Percentiles rank a stretch among this genome's conserved stretches.
Evolutionary conservation across 2,113 vertebrate species (phyloP).

Genomic region (Pteruthius melanotis): DNA sequence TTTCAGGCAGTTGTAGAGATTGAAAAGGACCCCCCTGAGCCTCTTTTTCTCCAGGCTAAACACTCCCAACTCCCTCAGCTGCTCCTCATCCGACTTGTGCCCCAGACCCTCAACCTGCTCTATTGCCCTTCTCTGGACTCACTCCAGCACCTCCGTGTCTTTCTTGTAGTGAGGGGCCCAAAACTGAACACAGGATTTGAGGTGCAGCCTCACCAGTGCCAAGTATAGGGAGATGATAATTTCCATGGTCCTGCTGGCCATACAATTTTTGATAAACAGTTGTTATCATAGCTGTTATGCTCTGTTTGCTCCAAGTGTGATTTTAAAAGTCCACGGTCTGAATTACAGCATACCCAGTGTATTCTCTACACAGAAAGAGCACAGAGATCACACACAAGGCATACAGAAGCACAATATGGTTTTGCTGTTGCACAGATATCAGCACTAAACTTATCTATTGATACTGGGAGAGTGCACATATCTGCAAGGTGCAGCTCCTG

Average conservation of each 20-base stretch:
- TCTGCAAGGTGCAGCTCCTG: background rate
- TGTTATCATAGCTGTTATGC: background rate
- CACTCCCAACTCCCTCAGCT: background rate
- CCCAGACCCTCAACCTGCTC: background rate
- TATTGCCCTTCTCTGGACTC: rapidly evolving
- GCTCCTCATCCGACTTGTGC: rapidly evolving
- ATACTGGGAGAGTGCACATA: background rate
- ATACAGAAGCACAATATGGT: background rate
- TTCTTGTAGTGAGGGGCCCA: background rate
- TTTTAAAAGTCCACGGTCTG: background rate
- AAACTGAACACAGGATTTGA: background rate
- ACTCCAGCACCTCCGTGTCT: background rate
- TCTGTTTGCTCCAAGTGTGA: conserved; percentile 1
- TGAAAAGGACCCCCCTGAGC: rapidly evolving
- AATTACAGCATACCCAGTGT: background rate
- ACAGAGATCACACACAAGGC: background rate
- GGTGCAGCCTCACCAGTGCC: background rate
- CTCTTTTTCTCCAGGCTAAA: background rate
- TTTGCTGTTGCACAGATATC: background rate
- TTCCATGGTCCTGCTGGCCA: background rate
- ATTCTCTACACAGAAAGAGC: background rate
- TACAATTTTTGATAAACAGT: background rate
- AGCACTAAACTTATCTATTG: background rate
- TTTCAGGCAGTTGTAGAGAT: background rate
- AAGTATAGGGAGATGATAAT: rapidly evolving